phyloP scores from a whole-genome alignment of 2,888 invertebrate species.

The Drosophila pseudotalamancana region DNA sequence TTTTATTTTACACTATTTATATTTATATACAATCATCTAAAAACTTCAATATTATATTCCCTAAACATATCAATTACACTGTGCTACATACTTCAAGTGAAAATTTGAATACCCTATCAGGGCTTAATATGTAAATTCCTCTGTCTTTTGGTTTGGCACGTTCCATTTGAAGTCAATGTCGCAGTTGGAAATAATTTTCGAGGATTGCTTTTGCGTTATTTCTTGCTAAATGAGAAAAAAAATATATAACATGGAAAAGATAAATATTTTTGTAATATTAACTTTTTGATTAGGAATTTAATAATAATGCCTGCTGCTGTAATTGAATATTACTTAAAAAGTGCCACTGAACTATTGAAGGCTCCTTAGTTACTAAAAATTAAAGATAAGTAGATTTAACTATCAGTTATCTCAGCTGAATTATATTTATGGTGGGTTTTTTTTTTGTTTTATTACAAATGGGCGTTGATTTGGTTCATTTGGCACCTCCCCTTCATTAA shows the following conservation, averaged over 20 bases:
- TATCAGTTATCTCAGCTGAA: conserved; percentile 9
- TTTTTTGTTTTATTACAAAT: neutral
- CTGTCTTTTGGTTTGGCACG: conserved; percentile 54
- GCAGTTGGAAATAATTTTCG: conserved; percentile 26
- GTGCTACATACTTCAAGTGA: neutral
- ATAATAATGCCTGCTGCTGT: conserved; percentile 1
- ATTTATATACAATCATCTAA: no score
- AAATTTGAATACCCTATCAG: neutral
- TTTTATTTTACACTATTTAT: no score
- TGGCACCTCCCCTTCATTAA: conserved; percentile 4
- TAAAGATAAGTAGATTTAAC: conserved; percentile 25
- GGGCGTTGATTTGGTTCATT: conserved; percentile 4
- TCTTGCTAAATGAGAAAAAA: neutral
- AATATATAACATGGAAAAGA: conserved; percentile 2
- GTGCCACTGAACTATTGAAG: conserved; percentile 42
- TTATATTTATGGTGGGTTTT: neutral
- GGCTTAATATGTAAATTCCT: conserved; percentile 24
- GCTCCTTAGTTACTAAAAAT: neutral
- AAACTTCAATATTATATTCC: neutral
- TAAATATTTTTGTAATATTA: conserved; percentile 6
- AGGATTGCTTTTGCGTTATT: neutral
- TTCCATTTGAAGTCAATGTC: conserved; percentile 32
- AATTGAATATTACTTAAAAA: conserved; percentile 5
- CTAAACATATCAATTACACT: no score
- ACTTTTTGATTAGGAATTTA: conserved; percentile 5